Evolutionary conservation across 2,113 vertebrate genomes (phyloP), one percentile per base, ranked within the genome.

Genomic region (Pogonocichla stellata): DNA sequence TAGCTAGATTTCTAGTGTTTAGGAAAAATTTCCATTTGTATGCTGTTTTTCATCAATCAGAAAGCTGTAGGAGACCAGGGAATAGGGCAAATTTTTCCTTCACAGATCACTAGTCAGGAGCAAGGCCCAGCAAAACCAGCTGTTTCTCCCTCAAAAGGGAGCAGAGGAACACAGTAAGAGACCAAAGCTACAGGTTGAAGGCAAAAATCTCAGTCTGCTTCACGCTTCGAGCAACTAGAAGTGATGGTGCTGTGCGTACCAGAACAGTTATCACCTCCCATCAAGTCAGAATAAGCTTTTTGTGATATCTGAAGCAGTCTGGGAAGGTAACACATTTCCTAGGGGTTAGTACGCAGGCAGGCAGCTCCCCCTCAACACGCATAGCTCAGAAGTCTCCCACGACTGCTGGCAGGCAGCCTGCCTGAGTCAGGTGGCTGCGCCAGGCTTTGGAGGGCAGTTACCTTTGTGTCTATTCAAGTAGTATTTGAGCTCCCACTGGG

Each of bases 401-500:
- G 1, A 61, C 28, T 3, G 3, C 73, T 23, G 0, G 38, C 72
- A 65, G 67, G 54, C 51, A 96, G 79, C 51, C 51, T 71, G 77
- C 42, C 53, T 80, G 45, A 43, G 57, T 69, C 74, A n/a, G 28
- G 70, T 72, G 56, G 47, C 54, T 36, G 50, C 14, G 67, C 45
- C n/a, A 77, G 64, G 64, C 69, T 56, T 81, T 82, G 1, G 28
- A 58, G 31, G 14, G 54, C 36, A 42, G 23, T 84, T 94, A 99
- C 99, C 99, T 98, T 98, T 98, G 40, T 96, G 90, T 95, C 98
- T 98, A 96, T 98, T 97, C 95, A 94, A 96, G 95, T 98, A 98
- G 97, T 99, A 98, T 86, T 98, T 99, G 95, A 98, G 98, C 84
- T 99, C 99, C 99, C 99, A 99, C 81, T 99, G 99, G 78, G 99